Conservation (phyloP, 2,888 invertebrate genomes). For the Pachliopta kotzebuea region DNA sequence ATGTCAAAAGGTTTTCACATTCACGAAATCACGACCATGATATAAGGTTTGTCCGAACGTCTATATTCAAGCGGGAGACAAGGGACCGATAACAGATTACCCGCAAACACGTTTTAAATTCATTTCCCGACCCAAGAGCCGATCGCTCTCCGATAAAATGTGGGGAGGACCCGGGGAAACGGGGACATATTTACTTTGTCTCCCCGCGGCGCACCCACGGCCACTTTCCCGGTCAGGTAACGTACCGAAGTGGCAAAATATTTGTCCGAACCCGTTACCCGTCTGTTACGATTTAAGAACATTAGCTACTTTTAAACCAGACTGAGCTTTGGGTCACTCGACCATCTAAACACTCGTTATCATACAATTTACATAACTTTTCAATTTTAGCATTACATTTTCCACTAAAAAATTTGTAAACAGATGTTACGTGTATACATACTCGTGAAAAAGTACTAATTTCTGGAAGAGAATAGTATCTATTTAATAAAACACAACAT, state of each 20-base stretch:
- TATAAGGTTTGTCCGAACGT: slow-evolving; percentile 66
- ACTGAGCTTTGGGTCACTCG: slow-evolving; percentile 40
- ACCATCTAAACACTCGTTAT: background rate
- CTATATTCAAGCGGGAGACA: slow-evolving; percentile 76
- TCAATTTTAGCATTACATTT: no score
- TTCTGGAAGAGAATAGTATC: no score
- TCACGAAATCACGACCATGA: slow-evolving; percentile 62
- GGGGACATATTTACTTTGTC: slow-evolving; percentile 80
- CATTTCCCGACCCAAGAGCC: slow-evolving; percentile 79
- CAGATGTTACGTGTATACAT: no score
- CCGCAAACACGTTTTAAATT: slow-evolving; percentile 81
- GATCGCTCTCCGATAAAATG: slow-evolving; percentile 80
- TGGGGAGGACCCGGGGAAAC: slow-evolving; percentile 71
- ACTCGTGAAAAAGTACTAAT: no score
- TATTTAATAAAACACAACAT: no score
- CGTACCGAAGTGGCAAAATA: slow-evolving; percentile 77
- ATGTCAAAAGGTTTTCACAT: slow-evolving; percentile 36
- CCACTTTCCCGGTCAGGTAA: slow-evolving; percentile 77
- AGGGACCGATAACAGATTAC: slow-evolving; percentile 81
- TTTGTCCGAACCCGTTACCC: slow-evolving; percentile 73
- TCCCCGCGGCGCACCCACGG: slow-evolving; percentile 66
- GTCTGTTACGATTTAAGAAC: slow-evolving; percentile 70
- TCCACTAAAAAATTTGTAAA: no score
- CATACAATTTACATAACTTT: background rate
- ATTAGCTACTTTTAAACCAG: slow-evolving; percentile 62